Percentiles rank a stretch among this genome's conserved stretches.
Conservation (phyloP, 2,113 vertebrate species). For the Labeo rohita region DNA sequence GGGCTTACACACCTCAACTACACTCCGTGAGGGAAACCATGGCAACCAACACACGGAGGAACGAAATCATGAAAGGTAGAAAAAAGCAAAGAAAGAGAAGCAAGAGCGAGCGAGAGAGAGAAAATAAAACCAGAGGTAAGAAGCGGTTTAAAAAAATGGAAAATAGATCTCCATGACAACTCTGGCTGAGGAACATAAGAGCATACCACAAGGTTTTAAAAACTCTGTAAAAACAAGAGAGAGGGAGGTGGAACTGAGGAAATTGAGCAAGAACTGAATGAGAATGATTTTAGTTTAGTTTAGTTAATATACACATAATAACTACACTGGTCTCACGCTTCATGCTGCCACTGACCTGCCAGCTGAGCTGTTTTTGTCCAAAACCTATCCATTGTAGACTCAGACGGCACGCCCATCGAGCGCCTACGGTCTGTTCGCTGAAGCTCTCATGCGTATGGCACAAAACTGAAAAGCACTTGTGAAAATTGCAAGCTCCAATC, state of each 20-base stretch:
- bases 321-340: not conserved
- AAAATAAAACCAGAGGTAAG: constrained; percentile 63
- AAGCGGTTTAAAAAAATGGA: constrained; percentile 57
- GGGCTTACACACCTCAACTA: constrained; percentile 54
- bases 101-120: constrained; percentile 43
- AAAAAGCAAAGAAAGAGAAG: constrained; percentile 50
- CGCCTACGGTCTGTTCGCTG: not conserved
- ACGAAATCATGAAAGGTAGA: constrained; percentile 38
- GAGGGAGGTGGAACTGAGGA: constrained; percentile 31
- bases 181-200: constrained; percentile 62
- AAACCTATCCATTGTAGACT: not conserved
- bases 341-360: constrained; percentile 11
- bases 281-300: constrained; percentile 7
- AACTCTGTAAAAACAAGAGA: constrained; percentile 48
- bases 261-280: constrained; percentile 19
- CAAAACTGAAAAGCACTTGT: constrained; percentile 24
- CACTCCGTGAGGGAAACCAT: constrained; percentile 55
- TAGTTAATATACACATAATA: not conserved
- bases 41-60: constrained; percentile 53
- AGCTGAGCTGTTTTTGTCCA: not conserved
- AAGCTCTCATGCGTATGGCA: not conserved
- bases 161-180: constrained; percentile 71
- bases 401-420: constrained; percentile 3
- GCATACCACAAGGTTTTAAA: constrained; percentile 66
- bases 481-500: constrained; percentile 29